These are phyloP conservation scores for Muntiacus reevesi DNA, from an alignment of 2,113 vertebrate genomes.

Conservation along the genomic window DNA sequence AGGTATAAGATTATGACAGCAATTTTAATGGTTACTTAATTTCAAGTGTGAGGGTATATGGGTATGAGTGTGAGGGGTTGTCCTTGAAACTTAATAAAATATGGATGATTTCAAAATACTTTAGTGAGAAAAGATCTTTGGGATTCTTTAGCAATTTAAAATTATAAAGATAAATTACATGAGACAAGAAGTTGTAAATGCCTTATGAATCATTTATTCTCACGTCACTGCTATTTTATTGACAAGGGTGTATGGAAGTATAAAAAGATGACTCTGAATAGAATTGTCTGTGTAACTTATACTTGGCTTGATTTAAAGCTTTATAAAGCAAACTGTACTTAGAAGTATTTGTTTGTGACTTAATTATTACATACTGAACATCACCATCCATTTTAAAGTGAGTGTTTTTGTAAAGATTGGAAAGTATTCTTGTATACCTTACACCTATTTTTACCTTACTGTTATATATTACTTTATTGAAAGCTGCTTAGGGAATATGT, in stretches of 20 bases:
- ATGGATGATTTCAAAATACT: slow-evolving; percentile 40
- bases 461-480: slow-evolving; percentile 10
- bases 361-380: slow-evolving; percentile 23
- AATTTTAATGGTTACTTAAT: slow-evolving; percentile 35
- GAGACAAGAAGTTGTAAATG: slow-evolving; percentile 50
- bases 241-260: neutral
- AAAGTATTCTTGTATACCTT: neutral
- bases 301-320: slow-evolving; percentile 35
- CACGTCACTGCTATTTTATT: slow-evolving; percentile 39
- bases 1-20: slow-evolving; percentile 23
- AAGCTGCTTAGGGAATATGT: neutral
- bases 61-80: neutral
- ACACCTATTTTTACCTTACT: slow-evolving; percentile 9
- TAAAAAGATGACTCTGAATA: slow-evolving; percentile 46
- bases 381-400: neutral
- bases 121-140: slow-evolving; percentile 20
- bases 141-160: slow-evolving; percentile 60
- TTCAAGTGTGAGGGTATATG: neutral
- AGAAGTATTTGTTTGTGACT: neutral
- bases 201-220: slow-evolving; percentile 59
- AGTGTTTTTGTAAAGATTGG: neutral
- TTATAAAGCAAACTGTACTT: slow-evolving; percentile 2
- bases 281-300: neutral
- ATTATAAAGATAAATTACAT: slow-evolving; percentile 42
- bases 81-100: slow-evolving; percentile 49